Percentiles rank a stretch among this genome's conserved stretches.
phyloP scores from a whole-genome alignment of 1,140 invertebrate species.

The Drosophila quadrilineata region DNA sequence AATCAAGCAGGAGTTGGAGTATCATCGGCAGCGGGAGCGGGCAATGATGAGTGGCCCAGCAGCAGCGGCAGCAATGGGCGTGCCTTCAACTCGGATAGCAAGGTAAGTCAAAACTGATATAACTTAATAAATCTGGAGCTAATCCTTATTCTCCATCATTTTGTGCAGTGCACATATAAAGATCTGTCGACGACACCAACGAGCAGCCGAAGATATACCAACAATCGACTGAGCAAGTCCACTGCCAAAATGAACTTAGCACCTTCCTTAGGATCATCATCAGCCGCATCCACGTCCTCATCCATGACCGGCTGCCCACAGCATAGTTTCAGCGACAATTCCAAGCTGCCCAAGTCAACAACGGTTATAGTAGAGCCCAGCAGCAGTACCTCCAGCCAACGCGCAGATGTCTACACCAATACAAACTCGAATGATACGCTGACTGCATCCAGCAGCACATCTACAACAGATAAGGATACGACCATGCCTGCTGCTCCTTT shows the following conservation, averaged over 20 bases:
- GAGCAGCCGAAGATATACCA: conserved; percentile 70
- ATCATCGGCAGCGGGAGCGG: no score
- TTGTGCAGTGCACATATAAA: conserved; percentile 66
- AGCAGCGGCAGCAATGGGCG: conserved; percentile 52
- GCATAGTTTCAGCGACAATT: conserved; percentile 5
- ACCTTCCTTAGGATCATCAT: conserved; percentile 38
- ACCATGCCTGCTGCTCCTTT: conserved; percentile 1
- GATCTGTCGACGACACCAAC: conserved; percentile 74
- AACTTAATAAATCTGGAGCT: background rate
- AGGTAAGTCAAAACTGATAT: conserved; percentile 38
- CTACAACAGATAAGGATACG: conserved; percentile 11
- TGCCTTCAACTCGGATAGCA: conserved; percentile 74
- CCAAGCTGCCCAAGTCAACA: conserved; percentile 17
- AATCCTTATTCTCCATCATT: background rate
- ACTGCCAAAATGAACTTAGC: conserved; percentile 79
- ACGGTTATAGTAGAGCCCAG: conserved; percentile 23
- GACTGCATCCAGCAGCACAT: conserved; percentile 5
- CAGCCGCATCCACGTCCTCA: conserved; percentile 6
- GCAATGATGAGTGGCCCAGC: background rate
- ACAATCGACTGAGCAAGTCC: conserved; percentile 76
- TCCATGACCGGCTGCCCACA: conserved; percentile 33
- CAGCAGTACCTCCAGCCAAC: conserved; percentile 2
- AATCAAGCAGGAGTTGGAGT: conserved; percentile 32
- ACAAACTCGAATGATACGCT: conserved; percentile 73
- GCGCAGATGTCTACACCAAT: conserved; percentile 68